Conservation (phyloP, 2,888 invertebrate species). For the Agapetus fuscipes region DNA sequence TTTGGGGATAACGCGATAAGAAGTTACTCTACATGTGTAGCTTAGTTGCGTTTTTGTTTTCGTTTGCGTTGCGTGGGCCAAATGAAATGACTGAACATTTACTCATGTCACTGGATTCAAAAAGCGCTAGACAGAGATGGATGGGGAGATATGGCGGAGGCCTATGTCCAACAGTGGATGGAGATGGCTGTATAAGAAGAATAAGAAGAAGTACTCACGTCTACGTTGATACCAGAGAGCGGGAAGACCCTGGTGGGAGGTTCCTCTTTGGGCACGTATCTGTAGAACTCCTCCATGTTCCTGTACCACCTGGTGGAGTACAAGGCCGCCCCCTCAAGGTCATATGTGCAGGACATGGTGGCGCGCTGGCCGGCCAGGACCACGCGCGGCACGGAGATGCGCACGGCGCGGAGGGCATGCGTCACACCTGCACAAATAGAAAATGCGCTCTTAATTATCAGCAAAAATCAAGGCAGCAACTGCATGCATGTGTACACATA, state of each 20-base stretch:
- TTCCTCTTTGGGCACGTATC: constrained; percentile 63
- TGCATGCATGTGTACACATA: too few species aligned
- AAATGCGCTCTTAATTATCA: too few species aligned
- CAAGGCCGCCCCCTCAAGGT: constrained; percentile 52
- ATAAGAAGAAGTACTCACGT: constrained; percentile 47
- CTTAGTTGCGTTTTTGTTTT: too few species aligned
- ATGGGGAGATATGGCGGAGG: not conserved
- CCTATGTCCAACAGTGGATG: not conserved
- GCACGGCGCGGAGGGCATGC: constrained; percentile 36
- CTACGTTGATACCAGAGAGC: constrained; percentile 59
- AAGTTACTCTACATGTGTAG: too few species aligned
- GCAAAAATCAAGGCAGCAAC: too few species aligned
- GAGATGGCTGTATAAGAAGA: not conserved
- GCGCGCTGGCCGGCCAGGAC: constrained; percentile 44
- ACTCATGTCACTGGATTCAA: not conserved
- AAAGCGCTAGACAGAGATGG: not conserved
- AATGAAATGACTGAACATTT: too few species aligned
- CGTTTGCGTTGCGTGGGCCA: too few species aligned
- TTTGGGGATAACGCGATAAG: too few species aligned
- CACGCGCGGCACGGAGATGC: constrained; percentile 45
- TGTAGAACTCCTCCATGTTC: constrained; percentile 65
- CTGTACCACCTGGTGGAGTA: constrained; percentile 73
- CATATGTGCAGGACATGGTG: constrained; percentile 45
- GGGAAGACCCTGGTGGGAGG: constrained; percentile 62
- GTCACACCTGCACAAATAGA: constrained; percentile 33